Evolutionary conservation across 2,888 invertebrate species (phyloP), one percentile per base, ranked within the genome.

Genomic region (Amphipoea oculea): DNA sequence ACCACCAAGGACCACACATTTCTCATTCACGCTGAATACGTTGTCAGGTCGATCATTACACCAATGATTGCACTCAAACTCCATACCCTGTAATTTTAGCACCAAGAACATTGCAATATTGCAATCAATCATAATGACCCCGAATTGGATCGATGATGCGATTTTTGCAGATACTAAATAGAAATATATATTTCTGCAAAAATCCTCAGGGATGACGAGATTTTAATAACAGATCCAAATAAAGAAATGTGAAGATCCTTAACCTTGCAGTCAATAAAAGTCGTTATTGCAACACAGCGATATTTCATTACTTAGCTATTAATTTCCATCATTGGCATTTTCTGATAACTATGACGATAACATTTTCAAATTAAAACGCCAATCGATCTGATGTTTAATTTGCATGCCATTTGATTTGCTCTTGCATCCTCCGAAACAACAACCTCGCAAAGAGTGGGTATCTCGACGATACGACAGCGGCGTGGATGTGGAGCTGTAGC

Each of bases 341-440:
- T 68, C 42, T 62, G 67, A 71, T 70, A 76, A 65, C 36, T 69
- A 45, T 36, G 6, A 54, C 57, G 29, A 79, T 74, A 73, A 66
- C 17, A 78, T 29, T 72, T 40, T 74, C 14, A 67, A 86, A 76
- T 83, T 65, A 36, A 84, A 76, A 76, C 36, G 45, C 29, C 65
- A 68, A 65, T 83, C 74, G 40, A 73, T 51, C 3, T 23, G 17
- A 23, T 14, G 11, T 85, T 76, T 42, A 66, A 65, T 81, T 72
- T 54, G 20, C 54, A 71, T 45, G 45, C 23, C 14, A n/a, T 75
- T 67, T 67, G 11, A 74, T 68, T 83, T 11, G 51, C 42, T 42
- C 36, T 79, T 42, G n/a, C 40, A 14, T 36, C 4, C 7, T 14
- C 51, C 14, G 9, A 14, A 51, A 54, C 23, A 70, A 29, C 5